phyloP scores from a whole-genome alignment of 2,797 vertebrate genomes.

The Pelodytes ibericus region DNA sequence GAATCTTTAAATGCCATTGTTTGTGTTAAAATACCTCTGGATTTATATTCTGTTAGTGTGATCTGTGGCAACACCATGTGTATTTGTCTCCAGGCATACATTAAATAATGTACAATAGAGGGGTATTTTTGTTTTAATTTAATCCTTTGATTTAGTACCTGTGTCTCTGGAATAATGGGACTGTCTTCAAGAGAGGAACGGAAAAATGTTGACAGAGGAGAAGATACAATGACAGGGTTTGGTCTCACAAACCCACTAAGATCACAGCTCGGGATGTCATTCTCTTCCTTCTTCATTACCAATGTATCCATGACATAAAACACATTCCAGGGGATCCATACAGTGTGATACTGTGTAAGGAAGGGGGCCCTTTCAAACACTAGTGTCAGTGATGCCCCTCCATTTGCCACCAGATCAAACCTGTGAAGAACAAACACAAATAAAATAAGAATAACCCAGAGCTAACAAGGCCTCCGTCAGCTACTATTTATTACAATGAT shows the following conservation, averaged over 20 bases:
- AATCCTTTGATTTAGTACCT: slow-evolving; percentile 74
- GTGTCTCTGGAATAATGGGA: slow-evolving; percentile 95
- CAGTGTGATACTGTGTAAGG: slow-evolving; percentile 86
- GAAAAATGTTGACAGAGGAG: slow-evolving; percentile 92
- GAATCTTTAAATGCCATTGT: too few relatives aligned
- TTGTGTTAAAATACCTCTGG: too few relatives aligned
- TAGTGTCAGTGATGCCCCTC: slow-evolving; percentile 90
- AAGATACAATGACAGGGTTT: slow-evolving; percentile 87
- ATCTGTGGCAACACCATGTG: not conserved
- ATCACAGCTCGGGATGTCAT: slow-evolving; percentile 93
- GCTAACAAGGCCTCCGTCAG: slow-evolving; percentile 11
- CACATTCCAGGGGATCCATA: slow-evolving; percentile 96
- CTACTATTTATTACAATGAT: slow-evolving; percentile 13
- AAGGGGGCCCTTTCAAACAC: slow-evolving; percentile 90
- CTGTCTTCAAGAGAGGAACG: slow-evolving; percentile 91
- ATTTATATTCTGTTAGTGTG: not conserved
- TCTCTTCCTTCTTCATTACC: slow-evolving; percentile 95
- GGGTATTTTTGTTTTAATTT: not conserved
- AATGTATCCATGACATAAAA: slow-evolving; percentile 97
- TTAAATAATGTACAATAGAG: not conserved
- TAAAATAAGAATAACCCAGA: not conserved
- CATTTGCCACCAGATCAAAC: slow-evolving; percentile 95
- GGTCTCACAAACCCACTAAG: slow-evolving; percentile 91
- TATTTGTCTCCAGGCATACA: not conserved
- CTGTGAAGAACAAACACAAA: slow-evolving; percentile 66